These are phyloP conservation scores for Tangara arthus DNA, from an alignment of 2,797 vertebrate species.

Conservation along the genomic window DNA sequence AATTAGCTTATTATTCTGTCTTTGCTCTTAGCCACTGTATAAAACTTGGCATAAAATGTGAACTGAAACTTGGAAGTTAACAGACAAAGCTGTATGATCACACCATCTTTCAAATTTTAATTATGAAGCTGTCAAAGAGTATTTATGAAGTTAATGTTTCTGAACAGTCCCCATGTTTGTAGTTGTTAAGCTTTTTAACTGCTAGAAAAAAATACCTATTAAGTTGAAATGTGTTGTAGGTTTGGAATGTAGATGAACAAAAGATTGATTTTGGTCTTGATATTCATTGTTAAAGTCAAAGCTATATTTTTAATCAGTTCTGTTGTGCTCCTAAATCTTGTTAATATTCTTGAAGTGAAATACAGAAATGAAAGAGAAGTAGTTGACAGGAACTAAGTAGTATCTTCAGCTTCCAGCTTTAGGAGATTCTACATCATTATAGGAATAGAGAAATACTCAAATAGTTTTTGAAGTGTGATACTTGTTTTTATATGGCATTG, in stretches of 20 bases:
- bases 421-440: not conserved
- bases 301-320: not conserved
- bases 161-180: not conserved
- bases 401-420: not conserved
- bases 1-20: not conserved
- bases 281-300: not conserved
- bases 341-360: not conserved
- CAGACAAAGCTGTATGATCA: not conserved
- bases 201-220: not conserved
- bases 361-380: not conserved
- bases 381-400: not conserved
- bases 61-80: not conserved
- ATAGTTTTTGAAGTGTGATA: not conserved
- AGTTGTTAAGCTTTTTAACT: not conserved
- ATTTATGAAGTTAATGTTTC: not conserved
- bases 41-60: not conserved
- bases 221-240: not conserved
- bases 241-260: not conserved
- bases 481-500: not conserved
- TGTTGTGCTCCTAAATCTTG: not conserved
- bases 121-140: not conserved
- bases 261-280: not conserved
- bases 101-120: not conserved
- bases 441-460: not conserved
- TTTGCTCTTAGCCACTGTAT: not conserved